Conservation (phyloP, 2,888 invertebrate genomes). For the Watsonalla cultraria region DNA sequence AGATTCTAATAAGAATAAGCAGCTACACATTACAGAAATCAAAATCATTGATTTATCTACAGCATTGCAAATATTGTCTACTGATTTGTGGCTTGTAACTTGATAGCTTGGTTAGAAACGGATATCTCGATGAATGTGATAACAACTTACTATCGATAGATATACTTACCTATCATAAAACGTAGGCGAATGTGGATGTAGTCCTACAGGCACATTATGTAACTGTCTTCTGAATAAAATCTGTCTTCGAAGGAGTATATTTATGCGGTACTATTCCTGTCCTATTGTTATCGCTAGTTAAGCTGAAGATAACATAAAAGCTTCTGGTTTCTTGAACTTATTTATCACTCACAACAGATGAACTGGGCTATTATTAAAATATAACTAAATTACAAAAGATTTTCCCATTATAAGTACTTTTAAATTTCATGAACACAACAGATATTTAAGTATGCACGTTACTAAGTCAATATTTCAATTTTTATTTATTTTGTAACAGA, state of each 20-base stretch:
- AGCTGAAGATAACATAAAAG: conserved; percentile 14
- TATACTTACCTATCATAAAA: conserved; percentile 52
- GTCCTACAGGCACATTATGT: conserved; percentile 21
- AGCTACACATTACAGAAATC: neutral
- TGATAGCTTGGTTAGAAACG: conserved; percentile 13
- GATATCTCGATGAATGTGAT: conserved; percentile 25
- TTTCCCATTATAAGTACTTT: too few species aligned
- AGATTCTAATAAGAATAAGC: conserved; percentile 8
- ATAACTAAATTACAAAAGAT: neutral
- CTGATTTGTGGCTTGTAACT: conserved; percentile 21
- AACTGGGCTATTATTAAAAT: conserved; percentile 2
- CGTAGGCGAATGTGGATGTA: conserved; percentile 18
- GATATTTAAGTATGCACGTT: too few species aligned
- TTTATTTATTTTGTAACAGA: neutral
- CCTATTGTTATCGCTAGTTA: neutral
- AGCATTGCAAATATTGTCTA: neutral
- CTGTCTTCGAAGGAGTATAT: neutral
- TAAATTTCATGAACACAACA: too few species aligned
- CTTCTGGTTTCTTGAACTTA: conserved; percentile 19
- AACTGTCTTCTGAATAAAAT: conserved; percentile 3
- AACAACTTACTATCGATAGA: conserved; percentile 7
- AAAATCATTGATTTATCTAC: neutral
- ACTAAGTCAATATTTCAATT: too few species aligned
- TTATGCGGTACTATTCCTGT: neutral
- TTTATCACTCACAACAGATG: conserved; percentile 19